Evolutionary conservation across 2,888 invertebrate species (phyloP).

Genomic region (Callyntrura guangdongensis): DNA sequence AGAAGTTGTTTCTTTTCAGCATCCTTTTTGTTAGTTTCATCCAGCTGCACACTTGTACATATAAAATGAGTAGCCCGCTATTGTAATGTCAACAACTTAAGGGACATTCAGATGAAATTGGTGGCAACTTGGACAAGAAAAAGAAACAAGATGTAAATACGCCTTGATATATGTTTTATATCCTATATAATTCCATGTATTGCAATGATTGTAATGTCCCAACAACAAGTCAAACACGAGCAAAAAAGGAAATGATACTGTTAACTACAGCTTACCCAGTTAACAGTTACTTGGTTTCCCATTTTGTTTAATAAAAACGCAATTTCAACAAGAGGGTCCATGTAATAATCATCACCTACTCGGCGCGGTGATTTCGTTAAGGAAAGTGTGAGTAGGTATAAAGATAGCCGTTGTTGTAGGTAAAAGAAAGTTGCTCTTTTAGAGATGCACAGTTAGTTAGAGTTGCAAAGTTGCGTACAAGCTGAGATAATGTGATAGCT

Average conservation of each 20-base stretch:
- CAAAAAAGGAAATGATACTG: no score
- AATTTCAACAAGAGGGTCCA: constrained; percentile 42
- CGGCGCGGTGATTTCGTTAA: not conserved
- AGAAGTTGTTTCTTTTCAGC: constrained; percentile 8
- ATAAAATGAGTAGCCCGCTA: not conserved
- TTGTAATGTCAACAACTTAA: constrained; percentile 31
- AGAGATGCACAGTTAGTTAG: not conserved
- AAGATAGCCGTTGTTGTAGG: not conserved
- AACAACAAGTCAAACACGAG: not conserved
- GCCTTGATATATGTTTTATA: not conserved
- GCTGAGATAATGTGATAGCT: not conserved
- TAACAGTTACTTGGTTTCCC: constrained; percentile 35
- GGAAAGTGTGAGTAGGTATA: not conserved
- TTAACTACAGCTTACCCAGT: not conserved
- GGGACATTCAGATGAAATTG: not conserved
- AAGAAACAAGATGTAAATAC: not conserved
- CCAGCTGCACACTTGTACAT: not conserved
- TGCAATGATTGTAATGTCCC: not conserved
- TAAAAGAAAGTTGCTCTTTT: not conserved
- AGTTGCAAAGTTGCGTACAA: not conserved
- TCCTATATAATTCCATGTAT: not conserved
- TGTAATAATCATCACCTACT: constrained; percentile 33
- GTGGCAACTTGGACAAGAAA: not conserved
- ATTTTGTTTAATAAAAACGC: constrained; percentile 35
- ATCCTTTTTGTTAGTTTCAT: constrained; percentile 12